A percentile compares a stretch with the other conserved stretches of the same genome.
Conservation (phyloP, 2,888 invertebrate species). For the Caenorhabditis afra region DNA sequence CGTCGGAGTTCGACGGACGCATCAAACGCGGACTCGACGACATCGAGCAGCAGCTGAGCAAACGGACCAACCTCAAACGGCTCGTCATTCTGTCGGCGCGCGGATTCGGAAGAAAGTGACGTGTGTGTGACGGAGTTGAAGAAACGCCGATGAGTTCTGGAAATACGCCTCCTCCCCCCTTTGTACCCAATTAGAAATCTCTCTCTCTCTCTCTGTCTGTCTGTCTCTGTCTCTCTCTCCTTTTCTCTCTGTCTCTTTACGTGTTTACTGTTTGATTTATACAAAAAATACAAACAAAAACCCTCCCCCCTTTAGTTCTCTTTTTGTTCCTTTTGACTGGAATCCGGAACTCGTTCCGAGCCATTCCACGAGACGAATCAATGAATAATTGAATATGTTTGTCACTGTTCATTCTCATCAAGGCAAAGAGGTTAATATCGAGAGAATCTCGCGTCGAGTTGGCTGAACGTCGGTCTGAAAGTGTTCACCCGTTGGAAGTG, state of each 20-base stretch:
- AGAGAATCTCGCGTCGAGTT: too few species aligned
- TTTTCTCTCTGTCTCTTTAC: constrained; percentile 10
- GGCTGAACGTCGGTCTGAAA: too few species aligned
- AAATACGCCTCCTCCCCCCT: too few species aligned
- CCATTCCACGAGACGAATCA: too few species aligned
- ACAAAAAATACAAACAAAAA: neutral
- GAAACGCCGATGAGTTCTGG: neutral
- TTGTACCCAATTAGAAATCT: neutral
- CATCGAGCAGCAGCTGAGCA: constrained; percentile 37
- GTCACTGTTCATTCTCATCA: neutral
- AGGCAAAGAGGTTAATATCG: too few species aligned
- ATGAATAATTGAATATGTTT: constrained; percentile 49
- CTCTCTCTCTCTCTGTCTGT: neutral
- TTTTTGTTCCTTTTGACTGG: too few species aligned
- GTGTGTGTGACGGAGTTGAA: neutral
- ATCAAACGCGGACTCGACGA: constrained; percentile 43
- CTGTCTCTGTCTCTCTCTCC: neutral
- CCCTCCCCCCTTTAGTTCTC: neutral
- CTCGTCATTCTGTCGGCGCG: constrained; percentile 60
- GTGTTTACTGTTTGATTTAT: constrained; percentile 3
- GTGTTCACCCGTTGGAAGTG: too few species aligned
- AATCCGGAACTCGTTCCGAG: too few species aligned
- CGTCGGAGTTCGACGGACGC: constrained; percentile 26
- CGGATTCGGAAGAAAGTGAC: constrained; percentile 51
- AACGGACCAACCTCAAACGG: constrained; percentile 54